Conservation (phyloP, 2,888 invertebrate genomes). For the Drosophila robusta region DNA sequence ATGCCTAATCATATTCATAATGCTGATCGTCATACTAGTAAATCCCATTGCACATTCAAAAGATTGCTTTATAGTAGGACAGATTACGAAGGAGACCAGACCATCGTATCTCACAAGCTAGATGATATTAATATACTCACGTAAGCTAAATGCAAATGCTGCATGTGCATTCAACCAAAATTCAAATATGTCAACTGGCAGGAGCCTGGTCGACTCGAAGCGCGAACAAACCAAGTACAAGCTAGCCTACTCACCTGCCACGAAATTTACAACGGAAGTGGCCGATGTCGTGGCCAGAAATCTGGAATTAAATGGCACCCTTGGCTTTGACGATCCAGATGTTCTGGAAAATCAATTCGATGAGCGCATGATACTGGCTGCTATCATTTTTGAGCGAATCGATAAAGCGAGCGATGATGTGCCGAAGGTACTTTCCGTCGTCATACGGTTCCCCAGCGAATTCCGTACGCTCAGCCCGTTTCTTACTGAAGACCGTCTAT, state of each 20-base stretch:
- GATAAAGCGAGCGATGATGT: not conserved
- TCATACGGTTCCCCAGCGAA: slow-evolving; percentile 74
- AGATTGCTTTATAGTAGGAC: slow-evolving; percentile 40
- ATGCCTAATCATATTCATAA: slow-evolving; percentile 54
- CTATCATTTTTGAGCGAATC: slow-evolving; percentile 48
- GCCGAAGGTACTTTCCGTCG: slow-evolving; percentile 48
- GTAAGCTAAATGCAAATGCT: slow-evolving; percentile 47
- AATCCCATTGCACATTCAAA: slow-evolving; percentile 52
- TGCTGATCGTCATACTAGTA: slow-evolving; percentile 50
- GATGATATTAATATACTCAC: slow-evolving; percentile 56
- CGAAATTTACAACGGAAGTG: slow-evolving; percentile 28
- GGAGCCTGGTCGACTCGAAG: slow-evolving; percentile 43
- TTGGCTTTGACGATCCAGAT: slow-evolving; percentile 27
- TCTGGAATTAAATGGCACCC: slow-evolving; percentile 44
- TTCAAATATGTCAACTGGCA: slow-evolving; percentile 7
- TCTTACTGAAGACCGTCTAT: slow-evolving; percentile 60
- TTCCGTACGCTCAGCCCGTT: slow-evolving; percentile 69
- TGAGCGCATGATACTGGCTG: slow-evolving; percentile 65
- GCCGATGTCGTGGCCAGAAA: slow-evolving; percentile 39
- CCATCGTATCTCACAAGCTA: slow-evolving; percentile 43
- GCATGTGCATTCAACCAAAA: slow-evolving; percentile 1
- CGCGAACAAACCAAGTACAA: slow-evolving; percentile 56
- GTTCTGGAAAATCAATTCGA: slow-evolving; percentile 63
- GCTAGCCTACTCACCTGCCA: slow-evolving; percentile 61
- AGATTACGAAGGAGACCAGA: slow-evolving; percentile 31